A percentile compares a stretch with the other conserved stretches of the same genome.
Conservation (phyloP, 2,888 invertebrate species). For the Pyrrhia umbra region DNA sequence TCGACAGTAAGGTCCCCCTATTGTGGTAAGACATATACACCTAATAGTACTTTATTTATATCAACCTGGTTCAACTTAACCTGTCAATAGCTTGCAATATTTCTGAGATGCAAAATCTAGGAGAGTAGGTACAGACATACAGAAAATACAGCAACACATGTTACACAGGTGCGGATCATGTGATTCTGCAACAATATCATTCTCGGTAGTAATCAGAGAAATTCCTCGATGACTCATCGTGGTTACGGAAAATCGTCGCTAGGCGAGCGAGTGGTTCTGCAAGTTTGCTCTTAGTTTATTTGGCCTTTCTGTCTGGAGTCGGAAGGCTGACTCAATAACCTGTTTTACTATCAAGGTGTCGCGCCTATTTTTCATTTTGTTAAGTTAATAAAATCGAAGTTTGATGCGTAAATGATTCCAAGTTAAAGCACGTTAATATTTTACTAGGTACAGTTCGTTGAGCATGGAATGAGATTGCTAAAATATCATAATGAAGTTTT, state of each 20-base stretch:
- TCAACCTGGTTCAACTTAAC: too few species aligned
- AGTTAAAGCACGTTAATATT: too few species aligned
- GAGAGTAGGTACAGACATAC: conserved; percentile 6
- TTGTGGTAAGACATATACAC: too few species aligned
- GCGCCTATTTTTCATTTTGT: conserved; percentile 43
- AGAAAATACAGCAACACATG: conserved; percentile 5
- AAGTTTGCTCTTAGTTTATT: conserved; percentile 69
- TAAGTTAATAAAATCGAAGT: conserved; percentile 8
- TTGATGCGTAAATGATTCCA: conserved; percentile 8
- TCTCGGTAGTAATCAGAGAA: conserved; percentile 62
- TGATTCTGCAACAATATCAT: conserved; percentile 40
- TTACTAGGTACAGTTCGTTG: too few species aligned
- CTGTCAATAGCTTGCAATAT: too few species aligned
- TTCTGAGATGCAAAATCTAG: background rate
- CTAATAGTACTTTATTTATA: too few species aligned
- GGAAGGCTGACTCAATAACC: conserved; percentile 68
- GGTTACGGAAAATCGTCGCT: conserved; percentile 59
- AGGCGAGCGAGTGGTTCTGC: conserved; percentile 63
- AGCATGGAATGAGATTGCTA: background rate
- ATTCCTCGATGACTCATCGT: conserved; percentile 64
- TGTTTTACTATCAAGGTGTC: conserved; percentile 63
- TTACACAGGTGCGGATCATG: conserved; percentile 5
- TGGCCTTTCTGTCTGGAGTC: conserved; percentile 62
- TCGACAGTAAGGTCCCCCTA: too few species aligned
- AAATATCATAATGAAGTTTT: too few species aligned